phyloP scores from a whole-genome alignment of 2,113 vertebrate species.

The Glareola pratincola region DNA sequence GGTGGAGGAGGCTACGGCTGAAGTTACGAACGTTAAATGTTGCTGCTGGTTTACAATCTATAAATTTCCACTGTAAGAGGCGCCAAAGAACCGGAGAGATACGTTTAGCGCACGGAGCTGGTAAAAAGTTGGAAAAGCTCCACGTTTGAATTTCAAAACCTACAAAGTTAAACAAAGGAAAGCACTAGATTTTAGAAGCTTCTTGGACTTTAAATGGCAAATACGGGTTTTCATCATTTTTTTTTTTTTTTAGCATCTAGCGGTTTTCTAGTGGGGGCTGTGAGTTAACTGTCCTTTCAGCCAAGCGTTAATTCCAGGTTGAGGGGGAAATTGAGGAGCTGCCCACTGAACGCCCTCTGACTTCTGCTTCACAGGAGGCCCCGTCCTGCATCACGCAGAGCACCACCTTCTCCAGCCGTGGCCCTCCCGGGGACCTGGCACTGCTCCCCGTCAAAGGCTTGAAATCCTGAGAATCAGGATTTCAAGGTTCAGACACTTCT shows the following conservation, averaged over 20 bases:
- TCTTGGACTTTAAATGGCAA: background rate
- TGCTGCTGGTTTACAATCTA: background rate
- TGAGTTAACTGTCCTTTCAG: background rate
- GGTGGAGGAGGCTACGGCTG: background rate
- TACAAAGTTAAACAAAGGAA: background rate
- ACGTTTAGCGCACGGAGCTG: background rate
- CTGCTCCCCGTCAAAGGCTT: fast-evolving
- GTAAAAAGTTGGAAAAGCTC: background rate
- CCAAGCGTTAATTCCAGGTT: background rate
- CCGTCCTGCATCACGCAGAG: background rate
- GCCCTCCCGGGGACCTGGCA: fast-evolving
- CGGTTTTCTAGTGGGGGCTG: background rate
- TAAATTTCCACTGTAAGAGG: background rate
- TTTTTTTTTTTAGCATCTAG: background rate
- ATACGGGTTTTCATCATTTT: background rate
- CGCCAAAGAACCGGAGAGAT: background rate
- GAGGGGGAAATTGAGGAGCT: background rate
- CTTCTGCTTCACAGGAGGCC: background rate
- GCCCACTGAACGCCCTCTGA: no score
- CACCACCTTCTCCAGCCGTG: background rate
- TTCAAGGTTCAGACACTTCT: background rate
- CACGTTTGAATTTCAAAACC: background rate
- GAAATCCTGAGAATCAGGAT: background rate
- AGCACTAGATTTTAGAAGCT: background rate
- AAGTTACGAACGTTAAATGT: background rate